These are phyloP conservation scores for Tenodera sinensis DNA, from an alignment of 2,888 invertebrate species.

Conservation along the genomic window DNA sequence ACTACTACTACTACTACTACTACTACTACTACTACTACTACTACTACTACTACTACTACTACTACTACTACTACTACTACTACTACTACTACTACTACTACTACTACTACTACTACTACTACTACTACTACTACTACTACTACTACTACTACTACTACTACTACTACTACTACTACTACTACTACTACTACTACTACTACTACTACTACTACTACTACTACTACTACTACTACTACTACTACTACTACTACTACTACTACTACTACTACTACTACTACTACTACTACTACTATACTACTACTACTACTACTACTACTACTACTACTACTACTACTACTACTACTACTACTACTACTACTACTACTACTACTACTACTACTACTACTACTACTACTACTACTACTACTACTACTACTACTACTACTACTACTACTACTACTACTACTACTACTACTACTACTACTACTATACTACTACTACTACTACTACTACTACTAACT, in stretches of 20 bases:
- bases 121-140: not conserved
- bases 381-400: not conserved
- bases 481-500: too few species aligned
- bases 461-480: too few species aligned
- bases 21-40: too few species aligned
- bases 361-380: not conserved
- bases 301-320: too few species aligned
- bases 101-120: not conserved
- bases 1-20: too few species aligned
- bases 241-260: not conserved
- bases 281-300: too few species aligned
- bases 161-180: not conserved
- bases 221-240: not conserved
- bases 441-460: not conserved
- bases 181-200: not conserved
- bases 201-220: not conserved
- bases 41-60: too few species aligned
- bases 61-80: not conserved
- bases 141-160: not conserved
- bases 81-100: not conserved
- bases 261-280: not conserved
- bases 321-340: too few species aligned
- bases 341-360: too few species aligned
- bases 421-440: not conserved
- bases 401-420: not conserved